Base-by-base conservation (phyloP, 2,888 invertebrate genomes). In the Agrilus cyanescens region DNA sequence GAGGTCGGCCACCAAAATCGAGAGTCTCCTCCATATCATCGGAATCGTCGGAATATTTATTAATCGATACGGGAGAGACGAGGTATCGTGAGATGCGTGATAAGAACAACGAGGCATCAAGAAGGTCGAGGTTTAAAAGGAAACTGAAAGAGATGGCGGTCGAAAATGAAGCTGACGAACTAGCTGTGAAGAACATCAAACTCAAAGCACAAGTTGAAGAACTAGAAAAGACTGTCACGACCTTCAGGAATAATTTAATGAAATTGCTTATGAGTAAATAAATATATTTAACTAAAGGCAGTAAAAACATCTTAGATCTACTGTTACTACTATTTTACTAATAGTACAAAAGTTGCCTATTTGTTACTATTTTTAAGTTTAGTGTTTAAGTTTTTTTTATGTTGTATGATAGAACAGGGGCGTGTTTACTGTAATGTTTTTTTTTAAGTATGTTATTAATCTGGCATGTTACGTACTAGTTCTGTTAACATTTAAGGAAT, bases 91-190 rank as follows among this genome's bases (percentile, higher is more conserved):
- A 82, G 57, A 70, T 81, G 49, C 67, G 85, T 43, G 80, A 82
- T 57, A 82, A 82, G 60, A 85, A 85, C 63, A 85, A 85, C 59
- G 83, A 83, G 64, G 84, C 85, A 34, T 85, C 85, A 33, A 72
- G 84, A 53, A 74, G 78, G 53, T 84, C 84, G 2, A 69, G 85
- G 49, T 75, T 78, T 68, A 84, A 82, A 56, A 74, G 83, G 50
- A 84, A 82, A 63, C 59, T 63, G 2, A 73, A 73, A 46, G 76
- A 78, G 51, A 51, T 53, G 13, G 67, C 70, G 43, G 63, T 73
- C 59, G 59, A 65, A 38, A 52, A 54, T 12, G 68, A 69, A 46
- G 66, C 69, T 2, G 58, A 69, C 16, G 72, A 76, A 37, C 65
- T 84, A 46, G 76, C 78, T 56, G 71, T 70, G 41, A 72, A 72